These are phyloP conservation scores for Anthrax anthrax DNA, from an alignment of 2,888 invertebrate genomes.

Conservation along the genomic window DNA sequence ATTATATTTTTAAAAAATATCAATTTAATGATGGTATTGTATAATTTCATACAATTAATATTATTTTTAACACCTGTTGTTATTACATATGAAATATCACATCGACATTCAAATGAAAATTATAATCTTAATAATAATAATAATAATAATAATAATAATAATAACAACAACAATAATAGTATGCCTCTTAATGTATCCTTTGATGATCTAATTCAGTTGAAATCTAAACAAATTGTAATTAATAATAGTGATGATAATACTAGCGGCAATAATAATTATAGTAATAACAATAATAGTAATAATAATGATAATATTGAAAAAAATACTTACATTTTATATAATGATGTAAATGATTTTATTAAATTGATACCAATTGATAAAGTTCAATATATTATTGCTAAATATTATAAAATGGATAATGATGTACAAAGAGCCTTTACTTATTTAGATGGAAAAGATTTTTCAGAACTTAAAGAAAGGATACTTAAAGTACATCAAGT, in stretches of 20 bases:
- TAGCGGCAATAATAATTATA: neutral
- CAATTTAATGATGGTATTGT: neutral
- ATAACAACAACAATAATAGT: neutral
- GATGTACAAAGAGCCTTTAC: conserved; percentile 26
- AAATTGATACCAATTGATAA: conserved; percentile 23
- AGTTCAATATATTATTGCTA: conserved; percentile 23
- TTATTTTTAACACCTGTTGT: conserved; percentile 3
- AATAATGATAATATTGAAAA: neutral
- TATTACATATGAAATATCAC: conserved; percentile 6
- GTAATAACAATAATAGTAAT: neutral
- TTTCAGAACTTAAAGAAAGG: conserved; percentile 19
- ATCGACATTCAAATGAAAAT: neutral
- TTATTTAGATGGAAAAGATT: conserved; percentile 23
- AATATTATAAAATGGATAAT: conserved; percentile 25
- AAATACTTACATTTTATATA: conserved; percentile 10
- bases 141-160: neutral
- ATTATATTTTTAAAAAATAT: too few relatives aligned
- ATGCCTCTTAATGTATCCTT: neutral
- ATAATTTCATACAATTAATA: neutral
- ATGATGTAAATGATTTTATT: conserved; percentile 28
- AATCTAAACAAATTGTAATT: too few relatives aligned
- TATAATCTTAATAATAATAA: neutral
- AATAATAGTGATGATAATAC: neutral
- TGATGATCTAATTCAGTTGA: neutral
- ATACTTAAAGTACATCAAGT: conserved; percentile 25